A percentile compares a stretch with the other conserved stretches of the same genome.
Evolutionary conservation across 2,797 vertebrate genomes (phyloP).

Genomic region (Falco cherrug): DNA sequence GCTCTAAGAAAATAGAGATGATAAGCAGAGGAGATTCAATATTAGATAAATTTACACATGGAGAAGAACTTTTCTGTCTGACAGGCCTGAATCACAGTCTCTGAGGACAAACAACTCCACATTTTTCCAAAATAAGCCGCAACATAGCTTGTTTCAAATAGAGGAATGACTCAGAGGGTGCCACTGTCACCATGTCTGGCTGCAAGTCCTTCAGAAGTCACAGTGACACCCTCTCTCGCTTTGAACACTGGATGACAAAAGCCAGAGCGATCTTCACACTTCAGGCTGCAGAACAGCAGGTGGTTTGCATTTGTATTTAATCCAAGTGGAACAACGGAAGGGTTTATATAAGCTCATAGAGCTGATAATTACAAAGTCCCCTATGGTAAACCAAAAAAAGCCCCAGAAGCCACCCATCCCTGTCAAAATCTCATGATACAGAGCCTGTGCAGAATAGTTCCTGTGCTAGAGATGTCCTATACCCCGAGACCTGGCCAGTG

Average conservation of each 20-base stretch:
- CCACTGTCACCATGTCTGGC: slow-evolving; percentile 6
- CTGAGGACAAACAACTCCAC: neutral
- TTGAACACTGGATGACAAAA: neutral
- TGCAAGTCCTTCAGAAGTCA: slow-evolving; percentile 13
- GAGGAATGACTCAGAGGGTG: neutral
- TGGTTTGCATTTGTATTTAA: neutral
- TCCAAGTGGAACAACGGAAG: neutral
- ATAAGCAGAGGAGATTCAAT: neutral
- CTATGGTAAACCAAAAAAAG: neutral
- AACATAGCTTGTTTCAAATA: neutral
- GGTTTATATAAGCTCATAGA: neutral
- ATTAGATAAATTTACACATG: neutral
- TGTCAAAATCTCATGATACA: neutral
- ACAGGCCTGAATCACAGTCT: neutral
- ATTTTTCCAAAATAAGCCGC: neutral
- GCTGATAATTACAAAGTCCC: neutral
- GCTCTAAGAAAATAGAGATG: neutral
- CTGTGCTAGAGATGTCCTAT: neutral
- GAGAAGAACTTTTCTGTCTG: neutral
- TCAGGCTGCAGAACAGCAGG: neutral
- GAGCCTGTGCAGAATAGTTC: neutral
- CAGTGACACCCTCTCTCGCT: neutral
- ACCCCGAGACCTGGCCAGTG: neutral
- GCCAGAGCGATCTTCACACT: neutral
- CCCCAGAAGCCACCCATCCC: neutral